Conservation (phyloP, 1,140 invertebrate species). For the Samia ricini region DNA sequence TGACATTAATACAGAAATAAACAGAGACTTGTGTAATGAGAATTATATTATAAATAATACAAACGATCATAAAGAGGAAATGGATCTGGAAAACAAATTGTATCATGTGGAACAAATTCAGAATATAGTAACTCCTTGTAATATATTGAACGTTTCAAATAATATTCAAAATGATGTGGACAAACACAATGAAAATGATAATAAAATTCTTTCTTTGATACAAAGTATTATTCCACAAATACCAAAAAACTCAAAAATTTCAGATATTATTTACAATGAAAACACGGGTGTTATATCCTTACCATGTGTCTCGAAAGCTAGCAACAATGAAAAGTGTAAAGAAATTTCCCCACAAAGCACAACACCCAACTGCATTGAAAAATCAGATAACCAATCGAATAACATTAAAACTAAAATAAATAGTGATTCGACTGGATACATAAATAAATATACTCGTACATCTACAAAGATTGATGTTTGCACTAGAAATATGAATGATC, state of each 20-base stretch:
- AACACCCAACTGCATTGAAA: neutral
- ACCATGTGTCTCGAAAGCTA: neutral
- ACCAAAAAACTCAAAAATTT: neutral
- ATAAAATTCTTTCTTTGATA: neutral
- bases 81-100: too few species aligned
- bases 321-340: neutral
- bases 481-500: constrained; percentile 31
- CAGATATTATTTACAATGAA: neutral
- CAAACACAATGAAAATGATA: neutral
- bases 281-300: neutral
- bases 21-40: too few species aligned
- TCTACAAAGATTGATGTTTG: constrained; percentile 39
- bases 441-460: constrained; percentile 33
- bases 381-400: neutral
- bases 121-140: too few species aligned
- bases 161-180: neutral
- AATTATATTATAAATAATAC: too few species aligned
- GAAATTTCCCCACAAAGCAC: neutral
- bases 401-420: neutral
- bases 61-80: too few species aligned
- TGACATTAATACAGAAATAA: too few species aligned
- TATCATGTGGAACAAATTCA: too few species aligned
- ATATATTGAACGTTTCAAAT: neutral
- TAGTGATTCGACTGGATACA: neutral
- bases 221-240: neutral